phyloP scores from a whole-genome alignment of 2,113 vertebrate species.

The Ctenomys sociabilis region DNA sequence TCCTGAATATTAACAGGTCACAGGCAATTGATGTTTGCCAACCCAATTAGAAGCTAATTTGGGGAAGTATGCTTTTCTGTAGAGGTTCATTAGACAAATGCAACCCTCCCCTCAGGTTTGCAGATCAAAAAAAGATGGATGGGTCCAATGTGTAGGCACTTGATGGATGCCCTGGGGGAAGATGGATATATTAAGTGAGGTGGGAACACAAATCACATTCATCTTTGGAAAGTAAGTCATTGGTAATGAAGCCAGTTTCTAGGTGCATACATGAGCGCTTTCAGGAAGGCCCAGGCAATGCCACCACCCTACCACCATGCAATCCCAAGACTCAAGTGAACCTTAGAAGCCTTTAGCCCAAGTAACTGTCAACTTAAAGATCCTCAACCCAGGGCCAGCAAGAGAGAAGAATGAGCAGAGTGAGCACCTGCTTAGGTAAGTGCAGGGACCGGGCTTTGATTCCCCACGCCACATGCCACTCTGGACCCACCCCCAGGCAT shows the following conservation, averaged over 20 bases:
- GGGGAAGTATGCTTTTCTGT: slow-evolving; percentile 44
- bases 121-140: slow-evolving; percentile 77
- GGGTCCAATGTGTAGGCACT: slow-evolving; percentile 63
- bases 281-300: neutral
- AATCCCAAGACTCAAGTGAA: neutral
- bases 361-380: neutral
- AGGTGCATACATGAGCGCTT: neutral
- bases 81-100: slow-evolving; percentile 75
- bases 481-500: too few species aligned
- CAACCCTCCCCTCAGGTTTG: slow-evolving; percentile 65
- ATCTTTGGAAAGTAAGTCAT: neutral
- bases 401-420: too few species aligned
- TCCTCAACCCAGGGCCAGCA: too few species aligned
- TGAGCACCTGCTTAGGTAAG: too few species aligned
- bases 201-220: slow-evolving; percentile 51
- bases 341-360: neutral
- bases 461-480: too few species aligned
- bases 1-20: slow-evolving; percentile 72
- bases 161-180: slow-evolving; percentile 66
- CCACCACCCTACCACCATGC: neutral
- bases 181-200: slow-evolving; percentile 55
- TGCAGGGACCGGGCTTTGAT: too few species aligned
- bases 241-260: neutral
- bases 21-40: slow-evolving; percentile 60
- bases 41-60: slow-evolving; percentile 64